Evolutionary conservation across 1,140 invertebrate genomes (phyloP), one percentile per base, ranked within the genome.

Genomic region (Palaemon carinicauda): DNA sequence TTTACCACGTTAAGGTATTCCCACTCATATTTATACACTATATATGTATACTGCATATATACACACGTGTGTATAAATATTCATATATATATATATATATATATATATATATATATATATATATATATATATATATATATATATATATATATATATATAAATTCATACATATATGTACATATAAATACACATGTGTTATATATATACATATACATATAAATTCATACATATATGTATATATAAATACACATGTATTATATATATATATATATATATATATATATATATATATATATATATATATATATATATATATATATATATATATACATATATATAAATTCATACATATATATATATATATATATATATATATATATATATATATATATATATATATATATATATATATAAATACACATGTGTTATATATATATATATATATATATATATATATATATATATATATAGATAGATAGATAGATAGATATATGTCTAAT

Each of bases 241-340:
- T 65, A 65, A 9, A 65, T 21, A 65, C 29, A 65, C 5, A 65
- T 65, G 27, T 65, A 65, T 19, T 17, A 14, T 19, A 65, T 24
- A 65, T 65, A n/a, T 65, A 65, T 21, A 65, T 65, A 65, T 65
- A 3, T 65, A 65, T 65, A 65, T 65, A n/a, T 65, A 65, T 65
- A 65, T 65, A 65, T 65, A 65, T 65, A 65, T 65, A 65, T 65
- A 65, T 65, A 65, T 65, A 65, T 65, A n/a, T 65, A 65, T 65
- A 65, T n/a, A 65, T 65, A 65, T 65, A 65, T 65, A 65, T 65
- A 65, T 65, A 65, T 65, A 17, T 65, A 65, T n/a, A 65, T 65
- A 65, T 65, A 24, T 65, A 65, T 65, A 65, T 65, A 24, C 21
- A 65, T 24, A n/a, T 65, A n/a, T 3, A 65, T 65, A 14, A 24